Base-by-base conservation (phyloP, 1,140 invertebrate genomes). In the honey bee (Apis mellifera) region DNA sequence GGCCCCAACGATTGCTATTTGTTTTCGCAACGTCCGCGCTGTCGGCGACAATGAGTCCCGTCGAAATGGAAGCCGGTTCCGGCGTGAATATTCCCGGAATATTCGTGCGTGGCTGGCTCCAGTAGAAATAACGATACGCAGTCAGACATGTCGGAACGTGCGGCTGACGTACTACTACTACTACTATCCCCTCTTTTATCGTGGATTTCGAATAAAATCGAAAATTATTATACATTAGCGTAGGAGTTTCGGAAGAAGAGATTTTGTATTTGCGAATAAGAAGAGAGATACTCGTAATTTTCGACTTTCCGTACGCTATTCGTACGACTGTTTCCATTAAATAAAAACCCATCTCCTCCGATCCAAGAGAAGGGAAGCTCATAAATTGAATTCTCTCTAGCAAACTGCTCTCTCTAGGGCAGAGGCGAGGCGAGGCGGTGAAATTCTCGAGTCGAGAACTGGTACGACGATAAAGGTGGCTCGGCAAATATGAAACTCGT, bases 101-200 rank as follows among this genome's bases (percentile, higher is more conserved):
- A 32, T 26, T 26, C 73, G 50, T 48, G 21, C 21, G 65, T 76
- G 60, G 21, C 84, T 68, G 64, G 84, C 86, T 89, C 86, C 68
- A 86, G 87, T 84, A 82, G 87, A 86, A 89, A 89, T 89, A 89
- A 89, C 87, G 84, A 84, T 68, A 68, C 72, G 65, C 65, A n/a
- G n/a, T n/a, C n/a, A n/a, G n/a, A n/a, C n/a, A n/a, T n/a, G n/a
- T n/a, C n/a, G n/a, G n/a, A n/a, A n/a, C n/a, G n/a, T n/a, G n/a
- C n/a, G n/a, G n/a, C n/a, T n/a, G n/a, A n/a, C n/a, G n/a, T n/a
- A n/a, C n/a, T n/a, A n/a, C n/a, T n/a, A n/a, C n/a, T n/a, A n/a
- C n/a, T n/a, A n/a, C n/a, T n/a, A n/a, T n/a, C n/a, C n/a, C n/a
- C n/a, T n/a, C n/a, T n/a, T n/a, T n/a, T n/a, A n/a, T n/a, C n/a